Percentiles rank a stretch among this genome's conserved stretches.
Evolutionary conservation across 2,113 vertebrate genomes (phyloP).

Genomic region (Gadus chalcogrammus): DNA sequence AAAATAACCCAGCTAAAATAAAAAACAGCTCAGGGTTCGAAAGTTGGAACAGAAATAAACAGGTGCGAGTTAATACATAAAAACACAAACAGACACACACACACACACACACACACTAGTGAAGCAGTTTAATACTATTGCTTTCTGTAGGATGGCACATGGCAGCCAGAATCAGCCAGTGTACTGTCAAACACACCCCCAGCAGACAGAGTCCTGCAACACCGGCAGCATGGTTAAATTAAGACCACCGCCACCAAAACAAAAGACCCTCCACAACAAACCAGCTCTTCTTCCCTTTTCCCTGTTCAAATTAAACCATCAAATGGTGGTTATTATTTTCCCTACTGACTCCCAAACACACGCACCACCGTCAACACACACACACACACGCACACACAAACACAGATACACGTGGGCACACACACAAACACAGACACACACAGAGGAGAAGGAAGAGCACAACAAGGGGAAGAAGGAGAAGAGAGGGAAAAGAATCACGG

Average conservation of each 20-base stretch:
- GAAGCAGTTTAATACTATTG: not conserved
- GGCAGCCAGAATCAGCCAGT: conserved; percentile 18
- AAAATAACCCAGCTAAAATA: not conserved
- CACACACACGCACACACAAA: conserved; percentile 20
- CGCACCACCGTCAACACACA: conserved; percentile 25
- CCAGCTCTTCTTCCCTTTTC: conserved; percentile 42
- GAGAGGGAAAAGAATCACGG: conserved; percentile 67
- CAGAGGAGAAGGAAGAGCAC: not conserved
- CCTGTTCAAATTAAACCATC: conserved; percentile 76
- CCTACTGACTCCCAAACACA: too few species aligned
- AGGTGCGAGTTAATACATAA: not conserved
- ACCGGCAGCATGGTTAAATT: too few species aligned
- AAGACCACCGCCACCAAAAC: too few species aligned
- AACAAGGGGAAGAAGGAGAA: not conserved
- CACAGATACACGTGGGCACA: too few species aligned
- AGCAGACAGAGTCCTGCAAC: too few species aligned
- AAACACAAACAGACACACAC: conserved; percentile 15
- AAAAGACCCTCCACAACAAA: conserved; percentile 6
- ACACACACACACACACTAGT: conserved; percentile 9
- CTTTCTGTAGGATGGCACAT: conserved; percentile 11
- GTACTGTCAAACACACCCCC: conserved; percentile 14
- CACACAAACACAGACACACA: too few species aligned
- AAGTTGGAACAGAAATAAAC: conserved; percentile 4
- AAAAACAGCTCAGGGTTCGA: not conserved
- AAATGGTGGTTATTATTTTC: conserved; percentile 57